Percentiles rank a stretch among this genome's conserved stretches.
Evolutionary conservation across 2,797 vertebrate genomes (phyloP).

Genomic region (Thalassophryne amazonica): DNA sequence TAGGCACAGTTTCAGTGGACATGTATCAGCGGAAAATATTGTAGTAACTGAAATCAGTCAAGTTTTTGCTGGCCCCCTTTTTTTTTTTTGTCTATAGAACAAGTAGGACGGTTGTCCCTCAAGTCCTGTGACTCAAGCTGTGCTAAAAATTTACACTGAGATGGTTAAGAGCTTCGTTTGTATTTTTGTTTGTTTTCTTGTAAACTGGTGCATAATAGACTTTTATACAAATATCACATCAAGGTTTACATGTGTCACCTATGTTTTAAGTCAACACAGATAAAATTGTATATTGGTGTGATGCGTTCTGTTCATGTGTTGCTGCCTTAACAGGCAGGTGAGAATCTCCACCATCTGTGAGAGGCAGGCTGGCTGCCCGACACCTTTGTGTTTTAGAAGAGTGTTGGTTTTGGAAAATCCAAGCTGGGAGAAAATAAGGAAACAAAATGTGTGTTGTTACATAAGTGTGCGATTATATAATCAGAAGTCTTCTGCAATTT

Average conservation of each 20-base stretch:
- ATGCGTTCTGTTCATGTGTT: background rate
- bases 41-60: no score
- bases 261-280: background rate
- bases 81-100: no score
- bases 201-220: background rate
- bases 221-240: background rate
- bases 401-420: background rate
- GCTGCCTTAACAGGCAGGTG: background rate
- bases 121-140: no score
- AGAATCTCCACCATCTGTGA: background rate
- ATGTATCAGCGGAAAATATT: no score
- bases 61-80: no score
- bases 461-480: conserved; percentile 15
- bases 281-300: background rate
- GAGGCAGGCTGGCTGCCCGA: background rate
- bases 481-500: background rate
- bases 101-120: no score
- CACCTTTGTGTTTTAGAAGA: background rate
- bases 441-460: background rate
- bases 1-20: no score
- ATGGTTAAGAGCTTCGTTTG: no score
- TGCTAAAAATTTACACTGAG: no score
- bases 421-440: background rate
- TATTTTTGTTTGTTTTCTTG: background rate
- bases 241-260: background rate